A percentile compares a stretch with the other conserved stretches of the same genome.
These are phyloP conservation scores for Eidolon helvum DNA, from an alignment of 2,113 vertebrate species.

Conservation along the genomic window DNA sequence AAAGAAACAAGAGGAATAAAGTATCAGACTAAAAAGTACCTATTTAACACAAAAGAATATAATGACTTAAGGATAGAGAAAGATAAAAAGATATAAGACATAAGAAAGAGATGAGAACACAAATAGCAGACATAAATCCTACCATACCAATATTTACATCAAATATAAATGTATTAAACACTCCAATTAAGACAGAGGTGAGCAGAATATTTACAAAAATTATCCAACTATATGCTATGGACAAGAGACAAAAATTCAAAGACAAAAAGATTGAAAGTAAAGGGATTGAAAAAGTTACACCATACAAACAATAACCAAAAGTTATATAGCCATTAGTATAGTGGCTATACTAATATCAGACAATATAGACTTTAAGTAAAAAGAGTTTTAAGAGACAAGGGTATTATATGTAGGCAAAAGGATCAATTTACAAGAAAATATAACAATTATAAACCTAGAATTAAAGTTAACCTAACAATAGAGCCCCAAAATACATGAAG, in stretches of 20 bases:
- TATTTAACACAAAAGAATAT: neutral
- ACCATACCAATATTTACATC: neutral
- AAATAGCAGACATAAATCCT: neutral
- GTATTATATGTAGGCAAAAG: neutral
- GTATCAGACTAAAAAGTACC: neutral
- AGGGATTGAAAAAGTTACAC: neutral
- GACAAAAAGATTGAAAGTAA: neutral
- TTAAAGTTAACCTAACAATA: neutral
- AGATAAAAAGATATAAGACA: neutral
- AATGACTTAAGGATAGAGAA: neutral
- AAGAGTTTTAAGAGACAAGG: neutral
- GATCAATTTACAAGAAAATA: neutral
- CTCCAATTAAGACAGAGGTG: neutral
- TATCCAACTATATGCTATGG: neutral
- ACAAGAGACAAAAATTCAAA: neutral
- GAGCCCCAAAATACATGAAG: neutral
- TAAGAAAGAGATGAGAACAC: neutral
- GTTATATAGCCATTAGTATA: no score
- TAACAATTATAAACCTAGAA: neutral
- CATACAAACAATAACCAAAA: neutral
- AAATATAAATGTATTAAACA: neutral
- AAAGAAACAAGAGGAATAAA: neutral
- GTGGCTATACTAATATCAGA: neutral
- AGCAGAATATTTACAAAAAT: neutral
- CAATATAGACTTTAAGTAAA: neutral